These are phyloP conservation scores for Cryptoprocta ferox DNA, from an alignment of 2,797 vertebrate genomes.

Conservation along the genomic window DNA sequence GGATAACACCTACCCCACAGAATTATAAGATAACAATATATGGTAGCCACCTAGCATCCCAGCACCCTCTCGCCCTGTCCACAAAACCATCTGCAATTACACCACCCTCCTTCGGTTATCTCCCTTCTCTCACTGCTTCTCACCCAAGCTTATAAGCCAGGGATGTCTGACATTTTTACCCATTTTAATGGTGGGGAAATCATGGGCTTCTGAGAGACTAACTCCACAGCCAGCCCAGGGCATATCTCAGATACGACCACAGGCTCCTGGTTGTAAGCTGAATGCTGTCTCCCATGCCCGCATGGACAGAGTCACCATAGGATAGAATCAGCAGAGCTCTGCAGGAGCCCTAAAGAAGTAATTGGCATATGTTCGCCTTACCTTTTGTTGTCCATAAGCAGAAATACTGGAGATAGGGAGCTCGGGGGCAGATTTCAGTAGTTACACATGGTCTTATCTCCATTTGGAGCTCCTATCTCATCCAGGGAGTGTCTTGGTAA, in stretches of 20 bases:
- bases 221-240: background rate
- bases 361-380: background rate
- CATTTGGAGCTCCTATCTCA: conserved; percentile 3
- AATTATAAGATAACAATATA: background rate
- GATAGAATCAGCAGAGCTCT: background rate
- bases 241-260: background rate
- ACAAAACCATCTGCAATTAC: background rate
- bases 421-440: background rate
- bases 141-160: background rate
- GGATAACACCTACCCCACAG: background rate
- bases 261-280: background rate
- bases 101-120: background rate
- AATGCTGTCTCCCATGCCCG: background rate
- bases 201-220: background rate
- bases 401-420: background rate
- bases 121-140: background rate
- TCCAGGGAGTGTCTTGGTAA: conserved; percentile 1
- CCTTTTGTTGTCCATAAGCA: background rate
- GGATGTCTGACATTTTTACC: background rate
- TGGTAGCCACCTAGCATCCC: background rate
- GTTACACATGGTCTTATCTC: background rate
- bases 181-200: background rate
- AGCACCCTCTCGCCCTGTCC: background rate
- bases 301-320: background rate
- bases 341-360: background rate